Conservation (phyloP, 2,888 invertebrate genomes). For the Andrena dorsata region DNA sequence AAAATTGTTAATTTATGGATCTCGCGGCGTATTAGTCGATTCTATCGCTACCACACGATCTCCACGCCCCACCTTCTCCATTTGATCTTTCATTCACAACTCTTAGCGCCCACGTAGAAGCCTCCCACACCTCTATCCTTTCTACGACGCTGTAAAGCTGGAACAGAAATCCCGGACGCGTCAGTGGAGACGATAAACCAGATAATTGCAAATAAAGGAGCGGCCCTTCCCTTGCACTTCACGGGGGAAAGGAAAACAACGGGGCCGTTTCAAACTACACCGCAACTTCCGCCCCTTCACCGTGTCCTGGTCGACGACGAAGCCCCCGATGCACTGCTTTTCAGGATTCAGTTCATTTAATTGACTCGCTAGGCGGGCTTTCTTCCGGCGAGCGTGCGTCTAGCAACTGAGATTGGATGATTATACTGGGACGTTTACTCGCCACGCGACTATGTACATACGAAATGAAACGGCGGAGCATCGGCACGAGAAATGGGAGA, state of each 20-base stretch:
- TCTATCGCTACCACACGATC: neutral
- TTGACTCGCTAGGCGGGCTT: constrained; percentile 7
- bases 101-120: no score
- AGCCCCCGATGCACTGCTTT: constrained; percentile 13
- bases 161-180: constrained; percentile 4
- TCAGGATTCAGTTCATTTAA: constrained; percentile 31
- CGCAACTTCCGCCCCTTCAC: neutral
- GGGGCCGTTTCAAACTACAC: neutral
- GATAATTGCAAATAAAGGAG: constrained; percentile 36
- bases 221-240: neutral
- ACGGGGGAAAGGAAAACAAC: constrained; percentile 17
- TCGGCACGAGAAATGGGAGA: no score
- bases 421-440: neutral
- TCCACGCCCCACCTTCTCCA: neutral
- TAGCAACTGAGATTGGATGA: neutral
- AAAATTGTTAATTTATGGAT: no score
- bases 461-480: no score
- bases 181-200: constrained; percentile 10
- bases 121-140: neutral
- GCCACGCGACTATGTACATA: neutral
- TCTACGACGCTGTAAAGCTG: neutral
- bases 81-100: neutral
- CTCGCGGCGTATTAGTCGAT: neutral
- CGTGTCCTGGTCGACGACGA: neutral
- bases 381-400: neutral